phyloP scores from a whole-genome alignment of 1,140 invertebrate species.

The Hycleus cichorii region DNA sequence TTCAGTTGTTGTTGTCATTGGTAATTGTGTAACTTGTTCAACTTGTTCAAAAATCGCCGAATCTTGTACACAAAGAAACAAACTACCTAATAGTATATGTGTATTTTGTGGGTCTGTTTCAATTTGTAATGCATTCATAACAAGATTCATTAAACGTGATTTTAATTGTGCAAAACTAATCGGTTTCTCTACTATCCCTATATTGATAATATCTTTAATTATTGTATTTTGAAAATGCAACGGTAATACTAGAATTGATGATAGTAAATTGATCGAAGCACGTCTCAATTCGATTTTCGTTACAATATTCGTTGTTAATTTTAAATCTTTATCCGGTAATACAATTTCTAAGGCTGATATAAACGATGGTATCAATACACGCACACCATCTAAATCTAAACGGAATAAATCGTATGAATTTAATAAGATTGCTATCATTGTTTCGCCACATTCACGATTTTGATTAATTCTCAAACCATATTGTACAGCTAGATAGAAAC shows the following conservation, averaged over 20 bases:
- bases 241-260: conserved; percentile 84
- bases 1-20: conserved; percentile 36
- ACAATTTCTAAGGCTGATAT: conserved; percentile 76
- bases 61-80: conserved; percentile 74
- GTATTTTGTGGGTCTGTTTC: conserved; percentile 83
- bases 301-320: conserved; percentile 49
- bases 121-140: conserved; percentile 78
- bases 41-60: conserved; percentile 69
- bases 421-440: conserved; percentile 68
- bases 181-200: conserved; percentile 36
- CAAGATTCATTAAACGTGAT: conserved; percentile 71
- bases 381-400: conserved; percentile 87
- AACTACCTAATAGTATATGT: conserved; percentile 78
- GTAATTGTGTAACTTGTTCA: conserved; percentile 54
- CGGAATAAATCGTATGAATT: conserved; percentile 77
- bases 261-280: conserved; percentile 81
- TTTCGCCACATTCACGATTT: conserved; percentile 59
- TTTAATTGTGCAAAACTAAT: conserved; percentile 75
- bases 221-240: conserved; percentile 80
- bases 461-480: conserved; percentile 60
- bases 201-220: conserved; percentile 63
- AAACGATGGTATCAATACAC: conserved; percentile 82
- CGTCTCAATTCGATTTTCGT: conserved; percentile 75
- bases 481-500: conserved; percentile 88
- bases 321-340: conserved; percentile 64